phyloP scores from a whole-genome alignment of 1,140 invertebrate genomes.

The Centruroides vittatus region DNA sequence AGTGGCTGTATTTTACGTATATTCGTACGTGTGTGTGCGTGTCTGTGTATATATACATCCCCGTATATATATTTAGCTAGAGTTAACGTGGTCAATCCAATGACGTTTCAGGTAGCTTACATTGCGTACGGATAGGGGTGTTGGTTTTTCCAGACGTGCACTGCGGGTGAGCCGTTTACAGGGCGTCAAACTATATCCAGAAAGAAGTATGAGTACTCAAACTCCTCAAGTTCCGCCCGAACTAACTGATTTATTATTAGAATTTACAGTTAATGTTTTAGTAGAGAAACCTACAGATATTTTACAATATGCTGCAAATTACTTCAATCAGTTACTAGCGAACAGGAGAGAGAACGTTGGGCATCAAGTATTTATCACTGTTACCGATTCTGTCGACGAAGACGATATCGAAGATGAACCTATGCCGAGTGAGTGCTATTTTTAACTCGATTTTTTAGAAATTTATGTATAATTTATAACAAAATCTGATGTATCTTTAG shows the following conservation, averaged over 20 bases:
- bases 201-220: constrained; percentile 12
- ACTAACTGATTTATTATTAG: constrained; percentile 79
- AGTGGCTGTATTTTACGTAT: too few species aligned
- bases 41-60: too few species aligned
- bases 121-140: too few species aligned
- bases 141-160: too few species aligned
- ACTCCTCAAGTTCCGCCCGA: constrained; percentile 57
- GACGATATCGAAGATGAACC: not conserved
- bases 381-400: not conserved
- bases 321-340: constrained; percentile 53
- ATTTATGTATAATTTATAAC: not conserved
- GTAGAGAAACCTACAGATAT: constrained; percentile 83
- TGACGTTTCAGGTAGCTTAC: too few species aligned
- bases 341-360: constrained; percentile 14
- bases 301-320: constrained; percentile 79
- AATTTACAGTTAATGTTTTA: constrained; percentile 90
- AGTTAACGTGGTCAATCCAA: too few species aligned
- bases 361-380: not conserved
- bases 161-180: too few species aligned
- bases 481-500: too few species aligned
- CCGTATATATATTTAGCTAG: too few species aligned
- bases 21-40: too few species aligned
- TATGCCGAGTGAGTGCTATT: not conserved
- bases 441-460: not conserved
- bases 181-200: too few species aligned